Evolutionary conservation across 2,113 vertebrate genomes (phyloP).

Genomic region (Aptenodytes patagonicus): DNA sequence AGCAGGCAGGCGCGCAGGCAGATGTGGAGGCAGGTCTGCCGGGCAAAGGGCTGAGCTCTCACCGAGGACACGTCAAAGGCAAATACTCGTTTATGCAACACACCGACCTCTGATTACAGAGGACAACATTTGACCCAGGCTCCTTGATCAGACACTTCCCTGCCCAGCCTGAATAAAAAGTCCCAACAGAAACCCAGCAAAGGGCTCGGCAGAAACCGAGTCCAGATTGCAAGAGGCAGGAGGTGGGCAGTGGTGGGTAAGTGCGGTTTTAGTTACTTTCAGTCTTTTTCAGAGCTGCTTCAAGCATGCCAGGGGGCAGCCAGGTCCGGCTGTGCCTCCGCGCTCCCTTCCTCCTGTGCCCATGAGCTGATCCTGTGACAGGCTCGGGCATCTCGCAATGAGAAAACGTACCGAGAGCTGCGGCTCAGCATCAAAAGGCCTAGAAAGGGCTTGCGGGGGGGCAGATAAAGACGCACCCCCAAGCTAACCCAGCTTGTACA

Average conservation of each 20-base stretch:
- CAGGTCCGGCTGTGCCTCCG: neutral
- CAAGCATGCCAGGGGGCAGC: neutral
- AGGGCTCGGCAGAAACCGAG: neutral
- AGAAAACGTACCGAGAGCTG: neutral
- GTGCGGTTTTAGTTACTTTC: neutral
- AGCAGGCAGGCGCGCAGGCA: too few relatives aligned
- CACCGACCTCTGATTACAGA: neutral
- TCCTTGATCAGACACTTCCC: neutral
- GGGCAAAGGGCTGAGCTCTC: neutral
- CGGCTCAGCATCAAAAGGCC: neutral
- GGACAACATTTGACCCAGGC: neutral
- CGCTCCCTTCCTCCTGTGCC: neutral
- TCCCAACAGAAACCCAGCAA: neutral
- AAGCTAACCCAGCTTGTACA: neutral
- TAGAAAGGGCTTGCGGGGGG: neutral
- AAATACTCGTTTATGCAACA: neutral
- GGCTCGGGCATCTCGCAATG: accelerated
- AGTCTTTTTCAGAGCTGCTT: neutral
- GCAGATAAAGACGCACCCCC: accelerated
- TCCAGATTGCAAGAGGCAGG: neutral
- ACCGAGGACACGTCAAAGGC: neutral
- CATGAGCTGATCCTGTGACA: neutral
- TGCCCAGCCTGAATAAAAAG: neutral
- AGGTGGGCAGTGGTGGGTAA: neutral
- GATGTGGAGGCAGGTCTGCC: neutral